Evolutionary conservation across 2,113 vertebrate genomes (phyloP), one percentile per base, ranked within the genome.

Genomic region (Urocynchramus pylzowi): DNA sequence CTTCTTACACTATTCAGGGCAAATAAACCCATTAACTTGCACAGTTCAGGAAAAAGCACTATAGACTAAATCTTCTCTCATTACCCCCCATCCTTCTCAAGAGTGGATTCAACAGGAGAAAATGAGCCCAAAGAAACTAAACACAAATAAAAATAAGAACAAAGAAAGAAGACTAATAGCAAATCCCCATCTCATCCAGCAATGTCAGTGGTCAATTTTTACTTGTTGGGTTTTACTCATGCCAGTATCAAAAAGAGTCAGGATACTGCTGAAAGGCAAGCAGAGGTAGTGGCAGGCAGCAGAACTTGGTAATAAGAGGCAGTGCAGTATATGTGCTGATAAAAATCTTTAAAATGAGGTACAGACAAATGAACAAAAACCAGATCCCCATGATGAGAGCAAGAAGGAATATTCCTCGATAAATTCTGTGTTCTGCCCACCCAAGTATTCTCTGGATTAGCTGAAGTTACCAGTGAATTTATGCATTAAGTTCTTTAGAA

Each of bases 21-120:
- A 2, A 65, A 52, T 45, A 73, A 31, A 4, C 0, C 4, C 10
- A 41, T 6, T 21, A 33, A 64, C 41, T 14, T 30, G 60, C 18
- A 85, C 11, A 71, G 14, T 11, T 52, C 21, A 92, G 20, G 9
- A 54, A 82, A 87, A 87, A 84, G 18, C 30, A 47, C 33, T 30
- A 16, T 0, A 87, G 39, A 63, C 6, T 52, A 35, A 47, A 78
- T 42, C 47, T 81, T 49, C 17, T 37, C 21, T 33, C 22, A 20
- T 10, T 33, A 2, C 7, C 3, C 2, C 4, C 2, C 35, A 8
- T 15, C 7, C 3, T n/a, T 52, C 24, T 61, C 27, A 71, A 67
- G 19, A 92, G 61, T 9, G 11, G 7, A 64, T 23, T 64, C 11
- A 87, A 37, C 2, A 63, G 11, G n/a, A 89, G 12, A 78, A 67